phyloP scores from a whole-genome alignment of 2,113 vertebrate species.

The Scophthalmus maximus region DNA sequence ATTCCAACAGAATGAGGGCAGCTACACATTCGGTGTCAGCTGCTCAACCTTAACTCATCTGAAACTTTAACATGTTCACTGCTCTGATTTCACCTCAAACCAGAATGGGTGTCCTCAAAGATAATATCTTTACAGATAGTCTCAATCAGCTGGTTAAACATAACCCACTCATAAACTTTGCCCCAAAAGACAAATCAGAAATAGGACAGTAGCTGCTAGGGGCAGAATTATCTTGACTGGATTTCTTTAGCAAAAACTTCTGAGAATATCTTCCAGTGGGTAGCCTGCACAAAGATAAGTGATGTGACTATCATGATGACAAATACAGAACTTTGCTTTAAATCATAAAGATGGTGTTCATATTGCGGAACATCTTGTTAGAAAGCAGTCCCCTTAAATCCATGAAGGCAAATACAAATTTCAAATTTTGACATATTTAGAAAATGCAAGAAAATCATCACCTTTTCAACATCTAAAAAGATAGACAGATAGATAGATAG shows the following conservation, averaged over 20 bases:
- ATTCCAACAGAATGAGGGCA: conserved; percentile 60
- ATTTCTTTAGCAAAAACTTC: conserved; percentile 41
- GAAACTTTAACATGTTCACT: conserved; percentile 12
- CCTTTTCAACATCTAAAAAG: too few relatives aligned
- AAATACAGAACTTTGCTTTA: too few relatives aligned
- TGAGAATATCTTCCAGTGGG: conserved; percentile 34
- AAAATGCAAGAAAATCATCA: too few relatives aligned
- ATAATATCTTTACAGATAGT: conserved; percentile 6
- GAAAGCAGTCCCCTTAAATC: background rate
- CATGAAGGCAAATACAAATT: too few relatives aligned
- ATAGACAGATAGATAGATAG: too few relatives aligned
- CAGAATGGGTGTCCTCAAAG: conserved; percentile 18
- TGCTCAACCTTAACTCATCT: conserved; percentile 41
- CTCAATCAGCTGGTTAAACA: conserved; percentile 47
- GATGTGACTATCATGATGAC: too few relatives aligned
- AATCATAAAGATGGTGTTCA: too few relatives aligned
- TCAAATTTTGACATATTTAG: too few relatives aligned
- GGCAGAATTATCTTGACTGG: conserved; percentile 45
- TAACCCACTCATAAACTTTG: conserved; percentile 50
- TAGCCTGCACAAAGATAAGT: too few relatives aligned
- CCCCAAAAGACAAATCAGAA: conserved; percentile 54
- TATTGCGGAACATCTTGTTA: background rate
- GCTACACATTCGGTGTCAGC: conserved; percentile 30
- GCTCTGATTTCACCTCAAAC: conserved; percentile 37
- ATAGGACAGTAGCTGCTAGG: conserved; percentile 38